phyloP scores from a whole-genome alignment of 2,888 invertebrate species.

The Diabrotica balteata region DNA sequence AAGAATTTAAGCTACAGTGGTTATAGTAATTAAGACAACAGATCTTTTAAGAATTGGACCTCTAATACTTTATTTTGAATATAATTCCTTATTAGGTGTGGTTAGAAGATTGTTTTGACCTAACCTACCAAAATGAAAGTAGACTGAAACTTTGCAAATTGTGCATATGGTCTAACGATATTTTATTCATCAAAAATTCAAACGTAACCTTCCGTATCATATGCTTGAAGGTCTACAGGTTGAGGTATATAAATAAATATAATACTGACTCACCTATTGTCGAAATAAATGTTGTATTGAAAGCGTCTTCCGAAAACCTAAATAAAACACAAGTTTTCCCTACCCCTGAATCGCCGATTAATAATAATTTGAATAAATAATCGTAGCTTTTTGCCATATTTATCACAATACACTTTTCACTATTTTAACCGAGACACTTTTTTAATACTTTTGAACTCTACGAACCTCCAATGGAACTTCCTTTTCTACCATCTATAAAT shows the following conservation, averaged over 20 bases:
- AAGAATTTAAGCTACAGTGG: slow-evolving; percentile 17
- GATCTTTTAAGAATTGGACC: slow-evolving; percentile 27
- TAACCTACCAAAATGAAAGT: slow-evolving; percentile 29
- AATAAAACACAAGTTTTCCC: slow-evolving; percentile 95
- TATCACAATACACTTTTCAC: slow-evolving; percentile 42
- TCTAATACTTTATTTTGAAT: slow-evolving; percentile 21
- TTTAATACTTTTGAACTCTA: slow-evolving; percentile 36
- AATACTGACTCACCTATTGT: slow-evolving; percentile 81
- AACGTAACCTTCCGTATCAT: slow-evolving; percentile 35
- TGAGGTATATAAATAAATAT: slow-evolving; percentile 37
- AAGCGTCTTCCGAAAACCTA: slow-evolving; percentile 94
- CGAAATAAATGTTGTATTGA: slow-evolving; percentile 94
- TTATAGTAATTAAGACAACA: slow-evolving; percentile 19
- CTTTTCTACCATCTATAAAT: slow-evolving; percentile 35
- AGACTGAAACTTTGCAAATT: slow-evolving; percentile 6
- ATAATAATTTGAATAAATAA: slow-evolving; percentile 87
- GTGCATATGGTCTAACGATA: slow-evolving; percentile 13
- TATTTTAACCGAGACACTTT: slow-evolving; percentile 39
- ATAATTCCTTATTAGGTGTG: slow-evolving; percentile 41
- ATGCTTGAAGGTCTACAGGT: slow-evolving; percentile 43
- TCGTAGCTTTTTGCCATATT: slow-evolving; percentile 95
- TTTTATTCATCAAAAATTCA: slow-evolving; percentile 9
- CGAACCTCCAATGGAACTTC: slow-evolving; percentile 34
- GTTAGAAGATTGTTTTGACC: slow-evolving; percentile 36
- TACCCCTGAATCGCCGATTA: slow-evolving; percentile 94